Percentiles rank a stretch among this genome's conserved stretches.
These are phyloP conservation scores for Lumbricus terrestris DNA, from an alignment of 2,888 invertebrate species.

Conservation along the genomic window DNA sequence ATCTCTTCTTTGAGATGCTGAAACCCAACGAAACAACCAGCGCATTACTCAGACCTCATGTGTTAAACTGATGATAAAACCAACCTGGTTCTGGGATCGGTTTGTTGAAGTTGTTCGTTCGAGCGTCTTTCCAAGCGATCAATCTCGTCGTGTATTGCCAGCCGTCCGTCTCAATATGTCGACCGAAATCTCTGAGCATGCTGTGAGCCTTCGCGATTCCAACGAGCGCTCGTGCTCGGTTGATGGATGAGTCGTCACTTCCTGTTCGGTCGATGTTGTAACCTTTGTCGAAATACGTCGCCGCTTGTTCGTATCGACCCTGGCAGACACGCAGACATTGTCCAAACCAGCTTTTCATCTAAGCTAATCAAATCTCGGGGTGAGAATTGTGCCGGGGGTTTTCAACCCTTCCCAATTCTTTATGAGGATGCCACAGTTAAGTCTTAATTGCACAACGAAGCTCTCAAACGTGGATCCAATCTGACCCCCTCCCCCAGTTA, in stretches of 20 bases:
- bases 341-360: neutral
- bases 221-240: conserved; percentile 53
- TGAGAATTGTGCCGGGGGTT: too few relatives aligned
- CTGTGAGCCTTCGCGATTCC: conserved; percentile 56
- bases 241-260: conserved; percentile 50
- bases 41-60: too few relatives aligned
- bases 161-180: conserved; percentile 45
- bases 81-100: conserved; percentile 21
- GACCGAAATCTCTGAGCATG: conserved; percentile 46
- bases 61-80: neutral
- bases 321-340: conserved; percentile 35
- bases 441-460: too few relatives aligned
- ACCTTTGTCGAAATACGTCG: conserved; percentile 57
- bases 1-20: too few relatives aligned
- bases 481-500: too few relatives aligned
- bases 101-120: conserved; percentile 38
- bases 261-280: conserved; percentile 56
- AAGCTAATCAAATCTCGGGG: neutral
- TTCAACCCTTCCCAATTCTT: too few relatives aligned
- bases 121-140: conserved; percentile 54
- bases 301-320: conserved; percentile 57
- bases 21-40: too few relatives aligned
- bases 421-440: too few relatives aligned
- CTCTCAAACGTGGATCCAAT: too few relatives aligned
- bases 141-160: conserved; percentile 46